phyloP scores from a whole-genome alignment of 1,140 invertebrate genomes.

The Matsumurasca onukii region DNA sequence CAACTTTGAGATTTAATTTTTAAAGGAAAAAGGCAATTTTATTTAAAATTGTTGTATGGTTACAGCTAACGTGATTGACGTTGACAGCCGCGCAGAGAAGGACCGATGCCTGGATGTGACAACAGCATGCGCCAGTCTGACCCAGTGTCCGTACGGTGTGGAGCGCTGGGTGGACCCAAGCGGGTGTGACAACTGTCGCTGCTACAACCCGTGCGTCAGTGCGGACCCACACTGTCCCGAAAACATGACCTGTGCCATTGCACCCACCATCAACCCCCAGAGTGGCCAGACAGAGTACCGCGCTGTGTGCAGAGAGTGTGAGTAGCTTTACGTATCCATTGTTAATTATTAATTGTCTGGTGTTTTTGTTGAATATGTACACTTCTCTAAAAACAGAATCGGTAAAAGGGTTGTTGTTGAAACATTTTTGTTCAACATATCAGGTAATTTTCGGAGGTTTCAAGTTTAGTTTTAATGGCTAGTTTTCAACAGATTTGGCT shows the following conservation, averaged over 20 bases:
- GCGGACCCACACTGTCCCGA: constrained; percentile 56
- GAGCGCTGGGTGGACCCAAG: constrained; percentile 64
- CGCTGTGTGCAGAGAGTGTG: constrained; percentile 65
- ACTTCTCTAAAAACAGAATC: too few species aligned
- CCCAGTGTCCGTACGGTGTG: constrained; percentile 71
- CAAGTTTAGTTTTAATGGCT: too few species aligned
- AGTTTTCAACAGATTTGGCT: too few species aligned
- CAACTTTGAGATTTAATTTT: too few species aligned
- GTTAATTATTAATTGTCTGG: too few species aligned
- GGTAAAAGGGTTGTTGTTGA: too few species aligned
- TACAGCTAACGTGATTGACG: constrained; percentile 46
- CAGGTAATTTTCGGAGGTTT: too few species aligned
- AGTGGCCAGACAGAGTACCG: constrained; percentile 49
- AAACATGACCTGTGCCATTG: constrained; percentile 66
- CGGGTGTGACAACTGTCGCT: constrained; percentile 73
- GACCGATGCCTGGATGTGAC: constrained; percentile 56
- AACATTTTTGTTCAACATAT: too few species aligned
- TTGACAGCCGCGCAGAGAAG: constrained; percentile 37
- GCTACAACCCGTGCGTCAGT: constrained; percentile 70
- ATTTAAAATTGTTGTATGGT: too few species aligned
- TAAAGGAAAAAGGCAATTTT: too few species aligned
- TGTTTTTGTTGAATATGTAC: too few species aligned
- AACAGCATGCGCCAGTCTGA: constrained; percentile 58
- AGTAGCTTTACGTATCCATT: too few species aligned
- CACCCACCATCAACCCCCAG: constrained; percentile 48